phyloP scores from a whole-genome alignment of 2,888 invertebrate genomes.

The Petrophora chlorosata region DNA sequence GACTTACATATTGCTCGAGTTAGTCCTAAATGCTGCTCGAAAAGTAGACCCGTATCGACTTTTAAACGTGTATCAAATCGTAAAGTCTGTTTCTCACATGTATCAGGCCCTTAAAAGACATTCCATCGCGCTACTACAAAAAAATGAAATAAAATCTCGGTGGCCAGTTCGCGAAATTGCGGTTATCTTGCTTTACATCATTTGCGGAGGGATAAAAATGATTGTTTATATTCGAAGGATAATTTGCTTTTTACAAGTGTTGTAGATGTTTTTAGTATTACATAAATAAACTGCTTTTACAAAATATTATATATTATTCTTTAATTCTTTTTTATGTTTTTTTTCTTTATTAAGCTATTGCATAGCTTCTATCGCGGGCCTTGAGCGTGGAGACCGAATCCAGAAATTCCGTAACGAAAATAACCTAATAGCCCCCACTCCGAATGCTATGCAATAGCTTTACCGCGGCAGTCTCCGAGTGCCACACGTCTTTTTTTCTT shows the following conservation, averaged over 20 bases:
- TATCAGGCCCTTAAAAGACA: constrained; percentile 40
- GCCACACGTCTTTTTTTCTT: too few species aligned
- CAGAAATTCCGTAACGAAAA: too few species aligned
- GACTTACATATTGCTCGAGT: constrained; percentile 7
- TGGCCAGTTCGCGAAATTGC: constrained; percentile 52
- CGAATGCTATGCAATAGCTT: too few species aligned
- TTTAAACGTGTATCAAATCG: constrained; percentile 52
- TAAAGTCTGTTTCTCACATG: constrained; percentile 56
- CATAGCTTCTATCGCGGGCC: too few species aligned
- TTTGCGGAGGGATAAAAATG: constrained; percentile 48
- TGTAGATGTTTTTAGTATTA: too few species aligned
- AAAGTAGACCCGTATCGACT: constrained; percentile 54
- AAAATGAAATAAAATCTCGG: constrained; percentile 45
- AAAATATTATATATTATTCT: too few species aligned
- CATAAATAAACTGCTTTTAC: too few species aligned
- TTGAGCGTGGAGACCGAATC: too few species aligned
- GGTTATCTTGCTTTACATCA: constrained; percentile 62
- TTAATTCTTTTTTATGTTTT: too few species aligned
- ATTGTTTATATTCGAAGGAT: constrained; percentile 48
- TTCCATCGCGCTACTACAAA: constrained; percentile 47
- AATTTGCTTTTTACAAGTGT: not conserved
- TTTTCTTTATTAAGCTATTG: too few species aligned
- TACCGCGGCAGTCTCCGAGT: too few species aligned
- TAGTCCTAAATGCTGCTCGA: constrained; percentile 34
- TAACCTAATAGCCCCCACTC: too few species aligned